Conservation (phyloP, 2,797 vertebrate species). For the Danio albolineatus region DNA sequence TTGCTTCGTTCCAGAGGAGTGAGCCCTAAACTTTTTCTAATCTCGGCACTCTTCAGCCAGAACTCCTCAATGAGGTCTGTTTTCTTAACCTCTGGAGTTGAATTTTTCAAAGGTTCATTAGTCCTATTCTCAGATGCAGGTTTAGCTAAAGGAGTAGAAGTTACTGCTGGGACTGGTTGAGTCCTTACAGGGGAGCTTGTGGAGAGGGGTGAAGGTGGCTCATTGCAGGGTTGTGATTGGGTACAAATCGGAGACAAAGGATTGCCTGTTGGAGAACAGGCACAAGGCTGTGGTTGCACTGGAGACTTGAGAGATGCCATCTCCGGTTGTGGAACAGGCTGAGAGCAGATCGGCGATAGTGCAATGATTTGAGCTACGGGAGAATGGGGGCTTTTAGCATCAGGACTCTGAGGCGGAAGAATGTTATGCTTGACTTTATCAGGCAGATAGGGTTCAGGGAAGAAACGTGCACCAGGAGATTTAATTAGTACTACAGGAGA, state of each 20-base stretch:
- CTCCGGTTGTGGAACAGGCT: conserved; percentile 84
- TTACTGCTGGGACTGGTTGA: conserved; percentile 86
- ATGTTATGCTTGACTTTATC: conserved; percentile 63
- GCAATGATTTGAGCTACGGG: conserved; percentile 51
- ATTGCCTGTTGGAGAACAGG: conserved; percentile 74
- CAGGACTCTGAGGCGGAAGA: conserved; percentile 48
- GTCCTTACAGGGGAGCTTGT: conserved; percentile 87
- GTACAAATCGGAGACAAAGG: conserved; percentile 90
- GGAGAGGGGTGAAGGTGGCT: conserved; percentile 81
- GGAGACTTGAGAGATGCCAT: conserved; percentile 74
- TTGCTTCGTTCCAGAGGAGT: conserved; percentile 85
- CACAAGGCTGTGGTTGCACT: conserved; percentile 73
- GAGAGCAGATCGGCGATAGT: conserved; percentile 73
- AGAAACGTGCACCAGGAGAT: conserved; percentile 79
- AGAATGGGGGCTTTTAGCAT: conserved; percentile 65
- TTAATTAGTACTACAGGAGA: conserved; percentile 63
- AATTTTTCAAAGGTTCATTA: conserved; percentile 71
- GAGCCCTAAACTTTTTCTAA: conserved; percentile 92
- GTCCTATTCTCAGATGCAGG: conserved; percentile 67
- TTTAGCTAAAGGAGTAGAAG: conserved; percentile 85
- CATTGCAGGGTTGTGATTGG: conserved; percentile 86
- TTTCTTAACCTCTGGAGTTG: conserved; percentile 77
- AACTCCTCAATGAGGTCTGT: conserved; percentile 94
- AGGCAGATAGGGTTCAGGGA: conserved; percentile 80
- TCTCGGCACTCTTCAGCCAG: conserved; percentile 96